Base-by-base conservation (phyloP, 1,140 invertebrate genomes). In the Meloidogyne chitwoodi region DNA sequence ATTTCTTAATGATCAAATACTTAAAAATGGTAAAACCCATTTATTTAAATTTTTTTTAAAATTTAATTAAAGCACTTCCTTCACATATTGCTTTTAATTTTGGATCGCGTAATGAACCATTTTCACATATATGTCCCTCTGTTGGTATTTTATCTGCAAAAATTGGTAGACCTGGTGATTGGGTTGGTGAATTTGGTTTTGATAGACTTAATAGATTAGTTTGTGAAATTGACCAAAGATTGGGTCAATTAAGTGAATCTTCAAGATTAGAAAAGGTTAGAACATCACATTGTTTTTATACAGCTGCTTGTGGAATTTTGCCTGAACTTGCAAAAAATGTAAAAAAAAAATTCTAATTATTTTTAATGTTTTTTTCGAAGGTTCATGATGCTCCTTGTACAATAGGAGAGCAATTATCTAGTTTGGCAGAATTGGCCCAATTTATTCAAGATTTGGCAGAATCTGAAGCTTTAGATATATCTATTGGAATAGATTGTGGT, bases 301-400 rank as follows among this genome's bases (percentile, higher is more conserved):
- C 77, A 26, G 81, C 80, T 24, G 84, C 82, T 66, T 85, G 85
- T 62, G 84, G 84, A 27, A 77, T 87, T 34, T 67, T 86, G 64
- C 84, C 86, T 16, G 86, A 86, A 70, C 61, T 80, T n/a, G 77
- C 63, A 67, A 79, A 82, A 73, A 86, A 85, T 80, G 83, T 83
- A 34, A 27, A 77, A 27, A 12, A 44, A n/a, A n/a, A n/a, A n/a
- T n/a, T n/a, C n/a, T n/a, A n/a, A n/a, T n/a, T n/a, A n/a, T n/a
- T n/a, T n/a, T n/a, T n/a, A n/a, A n/a, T 34, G 56, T 76, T 38
- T 38, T 38, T 4, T 31, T 31, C 2, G 12, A n/a, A 82, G 81
- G 73, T 86, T 10, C 79, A 85, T 56, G 84, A 87, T 56, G 68
- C 80, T 34, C 84, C 84, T 14, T 85, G 78, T 44, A 85, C 84